phyloP scores from a whole-genome alignment of 2,888 invertebrate genomes.

The Plemyria rubiginata region DNA sequence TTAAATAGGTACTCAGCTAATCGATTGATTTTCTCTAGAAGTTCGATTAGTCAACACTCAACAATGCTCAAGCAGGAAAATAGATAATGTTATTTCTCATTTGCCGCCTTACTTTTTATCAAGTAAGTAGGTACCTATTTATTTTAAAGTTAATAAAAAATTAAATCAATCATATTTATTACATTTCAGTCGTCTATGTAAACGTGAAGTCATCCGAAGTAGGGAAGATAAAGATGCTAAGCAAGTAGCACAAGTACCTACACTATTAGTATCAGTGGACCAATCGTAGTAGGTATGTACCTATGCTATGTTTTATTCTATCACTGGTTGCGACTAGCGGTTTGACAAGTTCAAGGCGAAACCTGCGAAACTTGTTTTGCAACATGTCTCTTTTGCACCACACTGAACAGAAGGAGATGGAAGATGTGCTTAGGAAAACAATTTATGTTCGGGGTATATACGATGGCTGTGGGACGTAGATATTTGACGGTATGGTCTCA shows the following conservation, averaged over 20 bases:
- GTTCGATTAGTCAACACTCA: constrained; percentile 11
- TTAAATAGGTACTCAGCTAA: constrained; percentile 27
- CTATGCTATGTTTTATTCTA: constrained; percentile 23
- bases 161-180: too few relatives aligned
- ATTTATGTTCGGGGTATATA: constrained; percentile 36
- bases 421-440: constrained; percentile 41
- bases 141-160: not conserved
- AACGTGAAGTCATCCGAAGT: not conserved
- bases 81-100: too few relatives aligned
- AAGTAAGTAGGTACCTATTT: too few relatives aligned
- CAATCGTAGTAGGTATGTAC: constrained; percentile 10
- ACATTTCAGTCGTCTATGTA: too few relatives aligned
- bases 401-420: constrained; percentile 38
- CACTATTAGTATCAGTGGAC: constrained; percentile 9
- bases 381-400: constrained; percentile 43
- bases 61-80: not conserved
- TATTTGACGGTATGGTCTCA: constrained; percentile 28
- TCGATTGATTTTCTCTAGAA: constrained; percentile 22
- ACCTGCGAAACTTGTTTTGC: constrained; percentile 57
- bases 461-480: constrained; percentile 9
- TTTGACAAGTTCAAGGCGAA: constrained; percentile 61
- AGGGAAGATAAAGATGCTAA: not conserved
- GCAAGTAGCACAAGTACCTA: constrained; percentile 15
- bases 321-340: constrained; percentile 48
- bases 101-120: too few relatives aligned